A percentile compares a stretch with the other conserved stretches of the same genome.
These are phyloP conservation scores for Platypus cylindrus DNA, from an alignment of 2,888 invertebrate genomes.

Conservation along the genomic window DNA sequence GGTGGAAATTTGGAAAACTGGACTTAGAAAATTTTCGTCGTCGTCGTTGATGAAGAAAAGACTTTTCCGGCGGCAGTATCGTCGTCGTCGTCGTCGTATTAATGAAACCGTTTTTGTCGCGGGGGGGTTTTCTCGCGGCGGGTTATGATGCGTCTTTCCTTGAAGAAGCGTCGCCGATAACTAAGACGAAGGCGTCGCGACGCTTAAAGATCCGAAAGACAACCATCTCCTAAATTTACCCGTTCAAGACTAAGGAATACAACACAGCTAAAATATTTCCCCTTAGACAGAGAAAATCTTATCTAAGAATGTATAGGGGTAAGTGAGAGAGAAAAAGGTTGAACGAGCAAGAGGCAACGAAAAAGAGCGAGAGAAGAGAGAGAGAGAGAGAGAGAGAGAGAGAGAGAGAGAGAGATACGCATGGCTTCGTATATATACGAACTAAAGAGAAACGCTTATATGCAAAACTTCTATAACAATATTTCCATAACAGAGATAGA, in stretches of 20 bases:
- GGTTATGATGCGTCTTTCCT: constrained; percentile 34
- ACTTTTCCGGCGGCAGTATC: constrained; percentile 9
- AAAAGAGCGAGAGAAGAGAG: no score
- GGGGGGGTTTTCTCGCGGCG: no score
- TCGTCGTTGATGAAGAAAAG: no score
- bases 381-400: no score
- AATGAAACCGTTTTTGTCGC: no score
- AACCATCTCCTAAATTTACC: constrained; percentile 36
- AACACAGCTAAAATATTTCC: constrained; percentile 24
- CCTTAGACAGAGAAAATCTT: constrained; percentile 22
- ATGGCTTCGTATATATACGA: constrained; percentile 31
- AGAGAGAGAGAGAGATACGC: no score
- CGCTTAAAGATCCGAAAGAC: constrained; percentile 36
- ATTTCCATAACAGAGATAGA: no score
- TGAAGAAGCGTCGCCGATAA: constrained; percentile 37
- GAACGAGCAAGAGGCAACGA: no score
- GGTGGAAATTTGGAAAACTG: constrained; percentile 5
- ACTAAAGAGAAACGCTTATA: constrained; percentile 28
- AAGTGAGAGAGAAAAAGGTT: no score
- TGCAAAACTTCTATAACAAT: constrained; percentile 29
- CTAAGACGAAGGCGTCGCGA: constrained; percentile 36
- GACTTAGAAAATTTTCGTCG: constrained; percentile 12
- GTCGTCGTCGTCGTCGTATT: no score
- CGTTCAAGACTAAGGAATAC: constrained; percentile 37
- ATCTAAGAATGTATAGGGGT: constrained; percentile 30